Conservation (phyloP, 2,113 vertebrate species). For the Sinosuthora webbiana region DNA sequence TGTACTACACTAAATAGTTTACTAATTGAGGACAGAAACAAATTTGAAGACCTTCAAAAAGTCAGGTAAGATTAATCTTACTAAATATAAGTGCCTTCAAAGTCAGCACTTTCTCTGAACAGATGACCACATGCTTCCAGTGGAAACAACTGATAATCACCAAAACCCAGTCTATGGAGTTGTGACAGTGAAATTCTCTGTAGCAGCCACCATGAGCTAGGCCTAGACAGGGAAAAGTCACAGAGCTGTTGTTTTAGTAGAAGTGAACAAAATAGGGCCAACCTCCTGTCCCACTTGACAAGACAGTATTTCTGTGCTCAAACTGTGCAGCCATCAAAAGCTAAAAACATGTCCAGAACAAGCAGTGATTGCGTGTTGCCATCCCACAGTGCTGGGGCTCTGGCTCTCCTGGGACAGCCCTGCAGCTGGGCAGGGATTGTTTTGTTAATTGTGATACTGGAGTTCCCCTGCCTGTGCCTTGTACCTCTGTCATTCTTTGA, state of each 20-base stretch:
- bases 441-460: background rate
- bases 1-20: background rate
- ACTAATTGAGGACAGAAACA: background rate
- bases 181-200: background rate
- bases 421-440: background rate
- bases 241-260: background rate
- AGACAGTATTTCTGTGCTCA: background rate
- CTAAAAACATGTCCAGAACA: background rate
- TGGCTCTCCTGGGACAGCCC: background rate
- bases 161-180: background rate
- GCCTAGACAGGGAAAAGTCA: background rate
- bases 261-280: background rate
- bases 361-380: background rate
- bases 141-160: background rate
- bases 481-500: background rate
- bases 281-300: accelerated
- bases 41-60: background rate
- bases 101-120: background rate
- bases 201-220: background rate
- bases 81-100: background rate
- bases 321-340: background rate
- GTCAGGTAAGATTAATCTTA: background rate
- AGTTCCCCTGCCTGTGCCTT: background rate
- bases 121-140: background rate
- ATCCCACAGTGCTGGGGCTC: background rate